These are phyloP conservation scores for Meteorus colon DNA, from an alignment of 2,888 invertebrate species.

Conservation along the genomic window DNA sequence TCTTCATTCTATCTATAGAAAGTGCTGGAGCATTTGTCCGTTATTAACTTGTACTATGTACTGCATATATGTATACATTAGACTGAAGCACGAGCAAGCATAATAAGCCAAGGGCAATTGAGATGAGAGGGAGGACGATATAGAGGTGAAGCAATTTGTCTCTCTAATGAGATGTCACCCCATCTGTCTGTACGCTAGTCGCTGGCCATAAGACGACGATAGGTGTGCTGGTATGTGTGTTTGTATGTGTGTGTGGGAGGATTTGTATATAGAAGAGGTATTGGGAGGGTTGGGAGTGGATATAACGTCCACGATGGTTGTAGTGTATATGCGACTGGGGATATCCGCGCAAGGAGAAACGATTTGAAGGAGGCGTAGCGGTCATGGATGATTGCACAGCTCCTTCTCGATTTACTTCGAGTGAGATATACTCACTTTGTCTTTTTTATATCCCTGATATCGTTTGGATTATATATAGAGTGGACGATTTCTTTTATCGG, in stretches of 20 bases:
- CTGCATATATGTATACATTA: conserved; percentile 11
- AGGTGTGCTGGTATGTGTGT: conserved; percentile 21
- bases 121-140: conserved; percentile 47
- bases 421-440: conserved; percentile 28
- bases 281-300: conserved; percentile 29
- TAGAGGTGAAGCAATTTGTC: conserved; percentile 72
- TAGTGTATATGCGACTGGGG: background rate
- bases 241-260: conserved; percentile 8
- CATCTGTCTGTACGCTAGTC: conserved; percentile 61
- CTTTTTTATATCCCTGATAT: conserved; percentile 41
- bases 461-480: background rate
- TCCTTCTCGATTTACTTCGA: conserved; percentile 34
- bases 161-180: conserved; percentile 73
- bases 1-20: background rate
- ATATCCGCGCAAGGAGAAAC: conserved; percentile 8
- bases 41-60: background rate
- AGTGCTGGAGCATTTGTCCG: background rate
- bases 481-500: conserved; percentile 27
- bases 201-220: conserved; percentile 38
- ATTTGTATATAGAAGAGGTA: too few relatives aligned
- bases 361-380: conserved; percentile 37
- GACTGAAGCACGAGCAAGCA: background rate
- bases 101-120: conserved; percentile 27
- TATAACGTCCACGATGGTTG: conserved; percentile 33
- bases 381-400: conserved; percentile 34